Evolutionary conservation across 2,797 vertebrate genomes (phyloP), one percentile per base, ranked within the genome.

Genomic region (Xyrichtys novacula): DNA sequence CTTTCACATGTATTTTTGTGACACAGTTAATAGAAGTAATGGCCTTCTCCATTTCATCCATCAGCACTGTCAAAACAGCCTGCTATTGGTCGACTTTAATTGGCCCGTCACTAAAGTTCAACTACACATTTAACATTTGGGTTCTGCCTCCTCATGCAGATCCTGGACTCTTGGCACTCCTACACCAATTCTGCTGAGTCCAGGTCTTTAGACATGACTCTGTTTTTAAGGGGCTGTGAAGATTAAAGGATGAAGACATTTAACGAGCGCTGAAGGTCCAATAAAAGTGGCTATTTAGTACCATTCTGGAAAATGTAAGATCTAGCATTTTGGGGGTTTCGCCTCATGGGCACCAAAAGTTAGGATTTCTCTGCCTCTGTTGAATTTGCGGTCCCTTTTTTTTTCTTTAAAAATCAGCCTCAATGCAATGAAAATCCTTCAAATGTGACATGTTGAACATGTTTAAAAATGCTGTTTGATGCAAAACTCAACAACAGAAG

Each of bases 281-380:
- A 39, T 56, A 38, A 65, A 65, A 40, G 23, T 20, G 36, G 31
- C n/a, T 14, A 28, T 38, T 46, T 2, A 50, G 26, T 34, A 43
- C 8, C 28, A 36, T 34, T 25, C 20, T 50, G 44, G 14, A n/a
- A 29, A 16, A 23, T 17, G 4, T 20, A 20, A 20, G 11, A 32
- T 32, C n/a, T 10, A 11, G 48, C 5, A 5, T 44, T 65, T 46
- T n/a, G 31, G 23, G 12, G n/a, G 12, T 43, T 36, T 8, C 43
- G 4, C 34, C 12, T n/a, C 11, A 11, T 7, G 10, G 9, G 22
- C 4, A 22, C 10, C 39, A 6, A 66, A 56, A 0, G 11, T 48
- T 3, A 20, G 31, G 25, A 39, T 28, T 39, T 39, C 19, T 19
- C 14, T 28, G 31, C 7, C 42, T 48, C 23, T 31, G 31, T 25